Evolutionary conservation across 2,113 vertebrate genomes (phyloP).

Genomic region (Trogon surrucura): DNA sequence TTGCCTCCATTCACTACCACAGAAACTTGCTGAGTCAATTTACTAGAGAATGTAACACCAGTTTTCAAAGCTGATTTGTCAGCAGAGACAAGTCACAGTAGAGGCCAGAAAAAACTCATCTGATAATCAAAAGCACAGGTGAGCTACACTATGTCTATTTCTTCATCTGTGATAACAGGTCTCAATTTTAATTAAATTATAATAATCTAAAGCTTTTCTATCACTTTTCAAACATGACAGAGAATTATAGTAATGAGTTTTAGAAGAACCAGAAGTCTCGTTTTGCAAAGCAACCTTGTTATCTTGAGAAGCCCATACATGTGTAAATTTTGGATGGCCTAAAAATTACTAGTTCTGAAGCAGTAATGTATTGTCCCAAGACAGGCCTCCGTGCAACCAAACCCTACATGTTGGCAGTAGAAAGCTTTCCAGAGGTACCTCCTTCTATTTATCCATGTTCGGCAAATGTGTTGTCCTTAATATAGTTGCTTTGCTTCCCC

Average conservation of each 20-base stretch:
- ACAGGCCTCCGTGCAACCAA: not conserved
- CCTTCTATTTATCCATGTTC: not conserved
- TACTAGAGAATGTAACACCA: accelerated
- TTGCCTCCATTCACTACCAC: not conserved
- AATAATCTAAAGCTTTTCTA: not conserved
- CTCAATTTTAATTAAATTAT: not conserved
- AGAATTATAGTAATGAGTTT: not conserved
- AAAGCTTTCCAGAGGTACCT: not conserved
- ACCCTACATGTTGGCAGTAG: accelerated
- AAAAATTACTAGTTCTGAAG: not conserved
- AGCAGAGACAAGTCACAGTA: not conserved
- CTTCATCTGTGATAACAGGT: not conserved
- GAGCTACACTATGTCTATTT: not conserved
- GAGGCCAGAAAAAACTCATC: not conserved
- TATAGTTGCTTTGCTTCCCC: not conserved
- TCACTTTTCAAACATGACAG: not conserved
- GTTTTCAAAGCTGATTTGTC: not conserved
- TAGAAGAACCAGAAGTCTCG: not conserved
- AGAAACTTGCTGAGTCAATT: not conserved
- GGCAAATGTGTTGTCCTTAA: not conserved
- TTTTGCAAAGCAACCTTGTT: not conserved
- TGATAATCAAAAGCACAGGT: not conserved
- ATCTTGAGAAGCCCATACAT: not conserved
- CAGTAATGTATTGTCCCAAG: not conserved
- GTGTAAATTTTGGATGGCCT: not conserved